Evolutionary conservation across 2,888 invertebrate species (phyloP).

Genomic region (Augochlorella aurata): DNA sequence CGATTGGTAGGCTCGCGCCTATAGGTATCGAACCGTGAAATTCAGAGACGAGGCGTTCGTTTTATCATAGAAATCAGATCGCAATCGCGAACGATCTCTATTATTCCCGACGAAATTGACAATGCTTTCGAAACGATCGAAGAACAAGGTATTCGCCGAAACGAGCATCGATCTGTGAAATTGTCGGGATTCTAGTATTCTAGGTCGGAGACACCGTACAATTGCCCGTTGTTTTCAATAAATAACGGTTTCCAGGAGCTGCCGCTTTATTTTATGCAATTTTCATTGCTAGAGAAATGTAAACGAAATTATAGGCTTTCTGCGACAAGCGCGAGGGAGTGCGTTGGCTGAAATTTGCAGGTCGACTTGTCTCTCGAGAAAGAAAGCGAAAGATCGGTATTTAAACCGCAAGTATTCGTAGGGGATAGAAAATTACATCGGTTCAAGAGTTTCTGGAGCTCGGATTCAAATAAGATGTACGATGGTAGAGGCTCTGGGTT

Average conservation of each 20-base stretch:
- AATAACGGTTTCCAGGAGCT: not conserved
- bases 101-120: constrained; percentile 16
- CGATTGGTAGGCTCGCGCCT: constrained; percentile 49
- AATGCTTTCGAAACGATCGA: constrained; percentile 39
- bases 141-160: constrained; percentile 1
- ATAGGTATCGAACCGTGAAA: constrained; percentile 47
- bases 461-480: not conserved
- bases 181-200: constrained; percentile 45
- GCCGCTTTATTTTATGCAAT: not conserved
- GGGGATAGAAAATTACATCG: not conserved
- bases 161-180: constrained; percentile 60
- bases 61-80: constrained; percentile 28
- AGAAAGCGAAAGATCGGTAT: not conserved
- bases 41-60: constrained; percentile 8
- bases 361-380: not conserved
- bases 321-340: no score
- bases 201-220: constrained; percentile 7
- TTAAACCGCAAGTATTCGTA: not conserved
- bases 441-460: not conserved
- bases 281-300: no score
- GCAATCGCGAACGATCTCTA: not conserved
- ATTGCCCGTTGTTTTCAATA: constrained; percentile 8
- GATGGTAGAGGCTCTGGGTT: not conserved
- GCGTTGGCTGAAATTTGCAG: not conserved
- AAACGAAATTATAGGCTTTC: no score